Conservation (phyloP, 2,888 invertebrate genomes). For the Leuctra nigra region DNA sequence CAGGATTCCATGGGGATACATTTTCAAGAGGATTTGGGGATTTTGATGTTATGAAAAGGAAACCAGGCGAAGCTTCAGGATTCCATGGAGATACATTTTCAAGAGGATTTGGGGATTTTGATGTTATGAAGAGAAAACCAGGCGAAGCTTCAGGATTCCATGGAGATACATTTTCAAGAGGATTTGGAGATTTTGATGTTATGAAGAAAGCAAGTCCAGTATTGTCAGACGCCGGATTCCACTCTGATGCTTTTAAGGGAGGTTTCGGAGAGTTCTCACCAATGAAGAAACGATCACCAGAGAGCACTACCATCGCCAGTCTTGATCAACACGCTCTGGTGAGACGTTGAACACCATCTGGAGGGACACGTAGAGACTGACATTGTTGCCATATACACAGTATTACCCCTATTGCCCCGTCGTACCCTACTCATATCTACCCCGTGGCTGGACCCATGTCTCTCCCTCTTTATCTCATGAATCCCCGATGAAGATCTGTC, state of each 20-base stretch:
- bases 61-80: slow-evolving; percentile 35
- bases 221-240: slow-evolving; percentile 31
- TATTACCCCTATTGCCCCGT: too few relatives aligned
- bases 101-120: slow-evolving; percentile 36
- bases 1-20: slow-evolving; percentile 36
- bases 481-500: too few relatives aligned
- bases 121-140: slow-evolving; percentile 34
- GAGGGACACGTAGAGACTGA: too few relatives aligned
- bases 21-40: slow-evolving; percentile 35
- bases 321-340: too few relatives aligned
- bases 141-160: slow-evolving; percentile 36
- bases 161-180: slow-evolving; percentile 36
- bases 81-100: slow-evolving; percentile 37
- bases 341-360: too few relatives aligned
- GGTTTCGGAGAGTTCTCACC: slow-evolving; percentile 34
- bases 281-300: slow-evolving; percentile 24
- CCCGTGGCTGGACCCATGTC: too few relatives aligned
- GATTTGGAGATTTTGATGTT: slow-evolving; percentile 36
- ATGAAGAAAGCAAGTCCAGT: slow-evolving; percentile 34
- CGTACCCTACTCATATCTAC: too few relatives aligned
- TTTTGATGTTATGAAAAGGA: slow-evolving; percentile 33
- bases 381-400: too few relatives aligned
- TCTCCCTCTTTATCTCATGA: too few relatives aligned
- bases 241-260: slow-evolving; percentile 32
- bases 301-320: not conserved